A percentile compares a stretch with the other conserved stretches of the same genome.
These are phyloP conservation scores for Benthosema pterotum DNA, from an alignment of 2,797 vertebrate genomes.

Conservation along the genomic window DNA sequence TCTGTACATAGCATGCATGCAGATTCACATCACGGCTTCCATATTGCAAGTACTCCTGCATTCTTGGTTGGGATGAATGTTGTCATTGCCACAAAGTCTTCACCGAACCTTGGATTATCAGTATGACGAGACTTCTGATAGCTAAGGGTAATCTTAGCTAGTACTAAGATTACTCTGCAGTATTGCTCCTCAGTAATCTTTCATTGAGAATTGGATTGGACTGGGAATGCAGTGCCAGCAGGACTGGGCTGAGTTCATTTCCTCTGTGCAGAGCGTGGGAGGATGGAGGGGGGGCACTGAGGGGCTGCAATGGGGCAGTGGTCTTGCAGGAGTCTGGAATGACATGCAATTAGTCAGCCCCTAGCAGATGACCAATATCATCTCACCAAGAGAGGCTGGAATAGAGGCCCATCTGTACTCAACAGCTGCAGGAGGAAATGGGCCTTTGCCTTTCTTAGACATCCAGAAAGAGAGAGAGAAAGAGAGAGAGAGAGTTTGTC, in stretches of 20 bases:
- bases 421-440: slow-evolving; percentile 75
- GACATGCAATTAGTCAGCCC: slow-evolving; percentile 84
- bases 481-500: slow-evolving; percentile 36
- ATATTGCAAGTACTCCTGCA: too few relatives aligned
- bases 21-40: too few relatives aligned
- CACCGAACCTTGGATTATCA: slow-evolving; percentile 22
- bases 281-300: slow-evolving; percentile 73
- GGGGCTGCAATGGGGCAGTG: slow-evolving; percentile 65
- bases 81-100: background rate
- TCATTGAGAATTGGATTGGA: slow-evolving; percentile 53
- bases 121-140: slow-evolving; percentile 17
- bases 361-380: slow-evolving; percentile 78
- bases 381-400: slow-evolving; percentile 67
- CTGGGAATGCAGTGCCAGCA: slow-evolving; percentile 51
- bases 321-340: slow-evolving; percentile 83
- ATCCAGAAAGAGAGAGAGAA: slow-evolving; percentile 12
- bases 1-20: too few relatives aligned
- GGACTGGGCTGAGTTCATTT: slow-evolving; percentile 68
- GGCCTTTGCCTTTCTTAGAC: slow-evolving; percentile 54
- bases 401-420: slow-evolving; percentile 80
- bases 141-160: too few relatives aligned
- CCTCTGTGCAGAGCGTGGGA: slow-evolving; percentile 53
- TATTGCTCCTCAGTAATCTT: slow-evolving; percentile 55
- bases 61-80: too few relatives aligned
- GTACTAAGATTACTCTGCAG: too few relatives aligned